Evolutionary conservation across 2,797 vertebrate genomes (phyloP).

Genomic region (Serranus cabrilla): DNA sequence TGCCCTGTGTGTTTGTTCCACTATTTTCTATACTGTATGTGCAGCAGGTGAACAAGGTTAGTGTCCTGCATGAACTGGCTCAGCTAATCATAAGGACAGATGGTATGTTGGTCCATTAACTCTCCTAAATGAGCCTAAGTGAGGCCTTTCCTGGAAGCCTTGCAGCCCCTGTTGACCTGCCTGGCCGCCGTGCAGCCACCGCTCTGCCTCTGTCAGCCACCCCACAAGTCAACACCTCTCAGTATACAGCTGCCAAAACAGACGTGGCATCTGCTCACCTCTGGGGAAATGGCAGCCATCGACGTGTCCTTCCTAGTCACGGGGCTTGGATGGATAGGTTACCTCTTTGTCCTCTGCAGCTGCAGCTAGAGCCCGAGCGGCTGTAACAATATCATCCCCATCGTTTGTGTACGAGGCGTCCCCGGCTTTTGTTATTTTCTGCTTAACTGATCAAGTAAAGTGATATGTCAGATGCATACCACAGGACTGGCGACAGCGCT

Average conservation of each 20-base stretch:
- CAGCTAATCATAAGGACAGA: constrained; percentile 76
- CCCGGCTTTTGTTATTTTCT: constrained; percentile 65
- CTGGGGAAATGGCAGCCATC: constrained; percentile 71
- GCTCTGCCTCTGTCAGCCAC: constrained; percentile 70
- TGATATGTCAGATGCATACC: constrained; percentile 70
- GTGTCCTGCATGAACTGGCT: constrained; percentile 51
- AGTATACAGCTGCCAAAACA: constrained; percentile 73
- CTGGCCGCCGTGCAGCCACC: constrained; percentile 51
- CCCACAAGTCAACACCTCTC: constrained; percentile 75
- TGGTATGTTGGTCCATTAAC: constrained; percentile 79
- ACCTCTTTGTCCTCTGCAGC: constrained; percentile 65
- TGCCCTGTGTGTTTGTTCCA: not conserved
- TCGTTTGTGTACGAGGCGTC: constrained; percentile 51
- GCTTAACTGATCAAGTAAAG: constrained; percentile 62
- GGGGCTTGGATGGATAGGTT: constrained; percentile 51
- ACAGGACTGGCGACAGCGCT: constrained; percentile 69
- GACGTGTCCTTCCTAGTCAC: constrained; percentile 65
- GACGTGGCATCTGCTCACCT: constrained; percentile 75
- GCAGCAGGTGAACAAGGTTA: constrained; percentile 46
- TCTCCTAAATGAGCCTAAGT: constrained; percentile 76
- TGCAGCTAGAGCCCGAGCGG: constrained; percentile 23
- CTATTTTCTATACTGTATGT: constrained; percentile 10
- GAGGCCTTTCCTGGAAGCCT: constrained; percentile 78
- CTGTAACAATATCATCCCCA: constrained; percentile 32
- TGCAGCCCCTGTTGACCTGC: constrained; percentile 68